Evolutionary conservation across 2,113 vertebrate species (phyloP), one percentile per base, ranked within the genome.

Genomic region (Xenopus laevis): DNA sequence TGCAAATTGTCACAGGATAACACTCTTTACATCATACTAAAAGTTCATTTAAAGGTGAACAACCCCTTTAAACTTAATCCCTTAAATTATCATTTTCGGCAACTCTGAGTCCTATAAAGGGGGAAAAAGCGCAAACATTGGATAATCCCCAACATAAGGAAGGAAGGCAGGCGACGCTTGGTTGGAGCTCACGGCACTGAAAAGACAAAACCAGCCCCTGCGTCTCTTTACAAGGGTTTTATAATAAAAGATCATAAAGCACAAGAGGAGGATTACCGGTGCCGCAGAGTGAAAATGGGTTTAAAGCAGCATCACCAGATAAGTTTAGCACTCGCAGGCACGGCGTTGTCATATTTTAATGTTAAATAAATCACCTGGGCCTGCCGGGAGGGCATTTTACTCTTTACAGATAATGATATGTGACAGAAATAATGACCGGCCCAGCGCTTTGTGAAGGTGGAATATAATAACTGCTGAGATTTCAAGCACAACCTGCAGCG

Each of bases 391-490:
- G 13, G 4, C 3, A 12, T 66, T 64, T 57, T 63, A 5, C 9
- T n/a, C 52, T 20, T 16, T 44, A n/a, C 13, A 68, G 61, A 62
- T 53, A 44, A 75, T 53, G 9, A 20, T 53, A 75, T 62, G 65
- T 61, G 58, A 75, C 65, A 62, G 65, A 13, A 45, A 58, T 66
- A 59, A 66, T 18, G 53, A 33, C 44, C 21, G 17, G 4, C 0
- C 12, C 18, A 13, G 65, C 12, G 18, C 18, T 23, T 21, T 40
- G 5, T 13, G 15, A 67, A 23, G 10, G 20, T 13, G n/a, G 23
- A 17, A 44, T 21, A 30, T 47, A 62, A 52, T 27, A 55, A 47
- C 12, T 27, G 7, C 45, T 12, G 45, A 17, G 72, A 66, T 27
- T 62, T 13, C 52, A 46, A 15, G 17, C 13, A 27, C 18, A 58